phyloP scores from a whole-genome alignment of 2,113 vertebrate genomes.

The Cairina moschata region DNA sequence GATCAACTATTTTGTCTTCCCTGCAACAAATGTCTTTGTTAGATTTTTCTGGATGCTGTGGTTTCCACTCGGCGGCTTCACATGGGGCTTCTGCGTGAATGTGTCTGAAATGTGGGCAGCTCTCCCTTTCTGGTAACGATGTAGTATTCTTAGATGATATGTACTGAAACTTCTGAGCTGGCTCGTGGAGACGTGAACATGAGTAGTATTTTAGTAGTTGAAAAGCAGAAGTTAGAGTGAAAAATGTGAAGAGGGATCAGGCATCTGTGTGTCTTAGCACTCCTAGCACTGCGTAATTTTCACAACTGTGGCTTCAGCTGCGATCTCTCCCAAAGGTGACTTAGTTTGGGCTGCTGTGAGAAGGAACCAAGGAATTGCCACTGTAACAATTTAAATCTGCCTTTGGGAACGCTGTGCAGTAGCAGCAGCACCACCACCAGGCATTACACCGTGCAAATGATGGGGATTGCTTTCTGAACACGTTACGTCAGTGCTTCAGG shows the following conservation, averaged over 20 bases:
- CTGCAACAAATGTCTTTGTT: not conserved
- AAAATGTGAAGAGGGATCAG: not conserved
- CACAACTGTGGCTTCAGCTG: not conserved
- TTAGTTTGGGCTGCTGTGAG: not conserved
- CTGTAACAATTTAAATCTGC: not conserved
- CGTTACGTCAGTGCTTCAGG: fast-evolving
- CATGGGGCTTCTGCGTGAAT: not conserved
- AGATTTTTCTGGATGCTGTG: not conserved
- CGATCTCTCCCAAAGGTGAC: not conserved
- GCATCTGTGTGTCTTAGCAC: not conserved
- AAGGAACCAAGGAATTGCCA: not conserved
- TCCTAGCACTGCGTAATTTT: not conserved
- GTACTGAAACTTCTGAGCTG: not conserved
- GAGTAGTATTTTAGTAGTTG: not conserved
- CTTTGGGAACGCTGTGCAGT: not conserved
- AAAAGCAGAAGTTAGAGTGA: not conserved
- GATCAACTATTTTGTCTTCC: not conserved
- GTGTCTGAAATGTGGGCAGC: not conserved
- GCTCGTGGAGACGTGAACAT: not conserved
- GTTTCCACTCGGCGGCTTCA: not conserved
- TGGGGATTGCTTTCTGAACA: not conserved
- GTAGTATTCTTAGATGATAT: not conserved
- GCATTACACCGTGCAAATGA: fast-evolving
- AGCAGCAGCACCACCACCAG: not conserved
- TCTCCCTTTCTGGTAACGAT: not conserved